Percentiles rank a stretch among this genome's conserved stretches.
These are phyloP conservation scores for Ridgeia piscesae DNA, from an alignment of 1,140 invertebrate species.

Conservation along the genomic window DNA sequence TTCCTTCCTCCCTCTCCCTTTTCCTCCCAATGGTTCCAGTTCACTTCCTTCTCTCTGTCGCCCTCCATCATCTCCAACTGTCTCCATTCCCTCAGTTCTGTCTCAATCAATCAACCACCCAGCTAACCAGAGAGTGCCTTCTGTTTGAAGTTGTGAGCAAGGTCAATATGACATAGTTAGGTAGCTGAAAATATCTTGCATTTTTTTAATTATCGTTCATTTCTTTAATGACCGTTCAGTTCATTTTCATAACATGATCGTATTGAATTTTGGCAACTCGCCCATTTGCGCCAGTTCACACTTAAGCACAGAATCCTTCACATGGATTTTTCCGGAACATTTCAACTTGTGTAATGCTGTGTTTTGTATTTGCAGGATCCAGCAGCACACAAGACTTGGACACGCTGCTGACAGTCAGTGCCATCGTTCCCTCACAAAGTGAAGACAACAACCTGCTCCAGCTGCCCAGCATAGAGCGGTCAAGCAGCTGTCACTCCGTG, in stretches of 20 bases:
- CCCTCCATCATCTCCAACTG: neutral
- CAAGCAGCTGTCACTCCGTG: neutral
- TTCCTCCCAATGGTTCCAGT: too few species aligned
- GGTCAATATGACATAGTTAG: neutral
- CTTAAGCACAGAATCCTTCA: neutral
- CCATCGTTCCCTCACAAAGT: neutral
- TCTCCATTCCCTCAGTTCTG: too few species aligned
- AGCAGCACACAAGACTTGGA: neutral
- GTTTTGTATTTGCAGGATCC: neutral
- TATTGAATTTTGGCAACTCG: neutral
- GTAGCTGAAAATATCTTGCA: neutral
- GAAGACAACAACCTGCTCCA: neutral
- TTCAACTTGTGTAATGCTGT: neutral
- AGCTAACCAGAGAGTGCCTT: too few species aligned
- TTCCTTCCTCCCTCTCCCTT: neutral
- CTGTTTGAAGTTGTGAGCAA: neutral
- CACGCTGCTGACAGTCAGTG: neutral
- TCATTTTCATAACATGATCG: too few species aligned
- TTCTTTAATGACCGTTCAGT: neutral
- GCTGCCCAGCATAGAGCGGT: neutral
- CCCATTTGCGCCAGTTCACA: neutral
- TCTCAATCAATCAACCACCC: too few species aligned
- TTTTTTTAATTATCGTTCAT: neutral
- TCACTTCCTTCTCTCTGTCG: too few species aligned
- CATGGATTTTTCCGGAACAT: neutral